Base-by-base conservation (phyloP, 2,888 invertebrate species). In the Allygus modestus region DNA sequence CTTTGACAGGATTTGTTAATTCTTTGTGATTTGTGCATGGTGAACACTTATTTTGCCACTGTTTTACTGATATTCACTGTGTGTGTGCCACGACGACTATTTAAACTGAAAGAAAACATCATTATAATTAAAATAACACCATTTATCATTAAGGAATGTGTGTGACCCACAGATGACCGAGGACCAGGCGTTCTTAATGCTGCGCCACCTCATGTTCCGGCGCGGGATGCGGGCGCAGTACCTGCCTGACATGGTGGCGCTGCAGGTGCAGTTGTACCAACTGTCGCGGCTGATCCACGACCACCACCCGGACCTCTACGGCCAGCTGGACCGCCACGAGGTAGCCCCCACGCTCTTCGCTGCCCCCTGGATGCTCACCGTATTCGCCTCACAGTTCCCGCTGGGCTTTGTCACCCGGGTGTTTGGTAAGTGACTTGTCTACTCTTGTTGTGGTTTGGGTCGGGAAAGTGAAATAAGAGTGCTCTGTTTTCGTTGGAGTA, bases 301-400 rank as follows among this genome's bases (percentile, higher is more conserved):
- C 90, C 94, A 95, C 88, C 92, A 96, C 86, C 96, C 96, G 0
- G 96, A 97, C 84, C 92, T 99, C 58, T 97, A 98, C 90, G 93
- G 94, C 5, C 98, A 98, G 91, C 93, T 98, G 87, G 96, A 97
- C 88, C 91, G 93, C 17, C 94, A 98, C 89, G 98, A 99, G 91
- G 97, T 99, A 7, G 95, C 97, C 0, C 98, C 98, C 0, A 98
- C 98, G 0, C 91, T 99, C 5, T 99, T 98, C 90, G 98, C 98
- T 0, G 98, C 99, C 0, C 98, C 99, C 0, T 99, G 99, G 99
- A 95, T 99, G 89, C 93, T 99, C 1, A 99, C 99, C 0, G 92
- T 98, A 46, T 99, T 99, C 91, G 98, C 99, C 61, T 98, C 98
- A 82, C 98, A 98, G 91, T 99, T 99, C 90, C 98, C 98, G 0